phyloP scores from a whole-genome alignment of 2,113 vertebrate species.

The Notiomystis cincta region DNA sequence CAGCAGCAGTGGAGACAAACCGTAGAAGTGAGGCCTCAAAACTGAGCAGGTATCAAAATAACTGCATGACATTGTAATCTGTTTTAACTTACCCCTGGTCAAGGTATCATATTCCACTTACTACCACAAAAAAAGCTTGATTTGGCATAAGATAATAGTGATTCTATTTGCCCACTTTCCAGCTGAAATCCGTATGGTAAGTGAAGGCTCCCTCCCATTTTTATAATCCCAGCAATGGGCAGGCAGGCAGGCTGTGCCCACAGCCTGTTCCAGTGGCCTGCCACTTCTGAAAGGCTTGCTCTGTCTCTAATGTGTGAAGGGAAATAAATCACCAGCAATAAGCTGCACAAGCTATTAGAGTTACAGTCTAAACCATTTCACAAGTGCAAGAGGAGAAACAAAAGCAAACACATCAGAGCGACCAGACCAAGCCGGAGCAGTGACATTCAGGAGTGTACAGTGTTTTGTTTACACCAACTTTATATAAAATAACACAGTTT shows the following conservation, averaged over 20 bases:
- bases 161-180: neutral
- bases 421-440: neutral
- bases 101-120: neutral
- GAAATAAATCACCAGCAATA: neutral
- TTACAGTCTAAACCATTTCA: neutral
- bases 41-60: neutral
- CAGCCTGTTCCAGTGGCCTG: neutral
- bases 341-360: neutral
- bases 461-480: neutral
- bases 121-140: neutral
- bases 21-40: neutral
- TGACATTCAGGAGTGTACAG: neutral
- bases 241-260: neutral
- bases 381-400: neutral
- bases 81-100: constrained; percentile 37
- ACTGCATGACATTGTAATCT: neutral
- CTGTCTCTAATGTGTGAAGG: neutral
- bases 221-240: neutral
- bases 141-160: neutral
- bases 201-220: neutral
- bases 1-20: neutral
- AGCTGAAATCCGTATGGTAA: neutral
- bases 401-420: neutral
- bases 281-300: neutral
- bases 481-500: neutral